phyloP scores from a whole-genome alignment of 2,797 vertebrate genomes.

The Sylvia borin region DNA sequence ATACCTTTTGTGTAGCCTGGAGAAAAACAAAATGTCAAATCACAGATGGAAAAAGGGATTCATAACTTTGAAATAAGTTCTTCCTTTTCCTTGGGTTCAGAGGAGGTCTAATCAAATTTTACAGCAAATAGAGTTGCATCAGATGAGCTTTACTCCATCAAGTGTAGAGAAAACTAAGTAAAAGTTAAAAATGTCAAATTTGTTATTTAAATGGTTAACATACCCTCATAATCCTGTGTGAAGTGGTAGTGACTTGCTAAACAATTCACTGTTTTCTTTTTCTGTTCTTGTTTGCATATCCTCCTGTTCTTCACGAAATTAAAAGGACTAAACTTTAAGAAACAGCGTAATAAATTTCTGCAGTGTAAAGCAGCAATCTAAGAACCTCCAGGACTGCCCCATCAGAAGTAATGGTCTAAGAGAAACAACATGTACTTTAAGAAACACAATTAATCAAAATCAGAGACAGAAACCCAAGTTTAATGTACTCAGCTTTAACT shows the following conservation, averaged over 20 bases:
- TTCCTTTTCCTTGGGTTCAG: neutral
- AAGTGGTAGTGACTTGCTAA: neutral
- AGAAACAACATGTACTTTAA: neutral
- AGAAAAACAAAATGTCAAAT: neutral
- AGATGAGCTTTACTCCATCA: neutral
- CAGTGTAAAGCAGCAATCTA: neutral
- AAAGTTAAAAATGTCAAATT: neutral
- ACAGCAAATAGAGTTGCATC: neutral
- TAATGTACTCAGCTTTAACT: neutral
- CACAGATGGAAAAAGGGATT: neutral
- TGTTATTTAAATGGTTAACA: neutral
- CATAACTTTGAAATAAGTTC: neutral
- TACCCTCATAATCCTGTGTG: neutral
- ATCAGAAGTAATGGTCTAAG: neutral
- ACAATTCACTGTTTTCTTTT: neutral
- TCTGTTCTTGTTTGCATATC: neutral
- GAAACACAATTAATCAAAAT: slow-evolving; percentile 25
- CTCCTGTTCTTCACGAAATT: neutral
- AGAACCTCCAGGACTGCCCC: neutral
- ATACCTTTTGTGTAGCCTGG: neutral
- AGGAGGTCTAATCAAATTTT: neutral
- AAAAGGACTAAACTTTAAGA: neutral
- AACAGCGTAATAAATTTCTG: neutral
- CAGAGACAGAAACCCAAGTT: neutral
- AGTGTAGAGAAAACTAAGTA: neutral